Base-by-base conservation (phyloP, 1,140 invertebrate species). In the Sitobion miscanthi region DNA sequence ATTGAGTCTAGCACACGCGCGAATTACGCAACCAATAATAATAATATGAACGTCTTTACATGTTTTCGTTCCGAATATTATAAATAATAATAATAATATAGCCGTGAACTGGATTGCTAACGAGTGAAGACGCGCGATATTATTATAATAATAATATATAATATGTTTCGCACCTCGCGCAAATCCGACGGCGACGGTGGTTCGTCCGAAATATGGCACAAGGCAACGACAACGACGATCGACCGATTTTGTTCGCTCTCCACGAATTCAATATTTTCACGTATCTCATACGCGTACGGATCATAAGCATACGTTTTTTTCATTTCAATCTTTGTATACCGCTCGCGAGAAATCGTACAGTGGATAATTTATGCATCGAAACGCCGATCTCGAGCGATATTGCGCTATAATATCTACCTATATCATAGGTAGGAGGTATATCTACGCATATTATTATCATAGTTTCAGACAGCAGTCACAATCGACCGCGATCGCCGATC, bases 71-170 rank as follows among this genome's bases (percentile, higher is more conserved):
- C 20, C n/a, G 30, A 5, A 2, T n/a, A 77, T 77, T 77, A 77
- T n/a, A 77, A 77, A 77, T 77, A 77, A n/a, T 62, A 77, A n/a
- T 62, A 62, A 30, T 77, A 77, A n/a, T 89, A 38, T 54, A 57
- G 49, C 87, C 87, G 49, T 89, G 87, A 89, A 89, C 87, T 38
- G 49, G 49, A 89, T 89, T 89, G 9, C 38, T 17, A 20, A 54
- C 35, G 20, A 23, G 49, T 42, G 87, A 38, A 35, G 6, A 49
- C 8, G 30, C 45, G 14, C 25, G 45, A 5, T 25, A n/a, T 47
- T n/a, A 17, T n/a, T n/a, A 77, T 77, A 77, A 77, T 77, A 17
- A n/a, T 14, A n/a, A 17, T 17, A 8, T 21, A 77, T n/a, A n/a
- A 77, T 77, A 77, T 20, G 25, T 47, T n/a, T 69, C 62, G 86